Conservation (phyloP, 2,113 vertebrate genomes). For the Anoura caudifer region DNA sequence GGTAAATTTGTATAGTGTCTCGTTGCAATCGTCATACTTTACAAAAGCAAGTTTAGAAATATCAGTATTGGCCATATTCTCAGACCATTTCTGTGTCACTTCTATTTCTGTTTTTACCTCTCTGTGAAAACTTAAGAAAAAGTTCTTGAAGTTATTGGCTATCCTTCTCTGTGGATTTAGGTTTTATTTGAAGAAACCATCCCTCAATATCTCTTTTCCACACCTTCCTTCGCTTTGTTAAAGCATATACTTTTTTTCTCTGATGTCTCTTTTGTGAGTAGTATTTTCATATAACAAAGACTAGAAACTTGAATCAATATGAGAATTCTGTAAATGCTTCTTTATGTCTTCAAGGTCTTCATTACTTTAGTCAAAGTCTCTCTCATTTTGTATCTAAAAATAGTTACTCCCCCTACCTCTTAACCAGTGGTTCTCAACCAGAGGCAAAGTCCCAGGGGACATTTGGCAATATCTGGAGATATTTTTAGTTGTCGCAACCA, state of each 20-base stretch:
- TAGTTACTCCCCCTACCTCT: neutral
- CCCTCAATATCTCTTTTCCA: neutral
- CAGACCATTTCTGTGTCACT: neutral
- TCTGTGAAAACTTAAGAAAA: neutral
- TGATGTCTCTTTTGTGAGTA: neutral
- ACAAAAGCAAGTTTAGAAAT: neutral
- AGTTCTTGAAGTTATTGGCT: neutral
- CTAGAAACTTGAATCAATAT: neutral
- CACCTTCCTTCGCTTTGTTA: neutral
- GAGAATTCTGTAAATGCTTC: neutral
- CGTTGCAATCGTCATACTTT: neutral
- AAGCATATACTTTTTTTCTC: neutral
- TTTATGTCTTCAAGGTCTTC: neutral
- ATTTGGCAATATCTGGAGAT: neutral
- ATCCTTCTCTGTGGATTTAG: neutral
- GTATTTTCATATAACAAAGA: neutral
- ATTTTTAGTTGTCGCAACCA: neutral
- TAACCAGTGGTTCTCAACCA: neutral
- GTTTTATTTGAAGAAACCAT: constrained; percentile 8
- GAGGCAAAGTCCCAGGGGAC: neutral
- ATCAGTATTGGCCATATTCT: neutral
- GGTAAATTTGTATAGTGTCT: neutral
- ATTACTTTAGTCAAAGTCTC: neutral
- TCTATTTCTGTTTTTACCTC: neutral
- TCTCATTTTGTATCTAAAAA: neutral